Evolutionary conservation across 2,113 vertebrate genomes (phyloP).

Genomic region (Syngnathus floridae): DNA sequence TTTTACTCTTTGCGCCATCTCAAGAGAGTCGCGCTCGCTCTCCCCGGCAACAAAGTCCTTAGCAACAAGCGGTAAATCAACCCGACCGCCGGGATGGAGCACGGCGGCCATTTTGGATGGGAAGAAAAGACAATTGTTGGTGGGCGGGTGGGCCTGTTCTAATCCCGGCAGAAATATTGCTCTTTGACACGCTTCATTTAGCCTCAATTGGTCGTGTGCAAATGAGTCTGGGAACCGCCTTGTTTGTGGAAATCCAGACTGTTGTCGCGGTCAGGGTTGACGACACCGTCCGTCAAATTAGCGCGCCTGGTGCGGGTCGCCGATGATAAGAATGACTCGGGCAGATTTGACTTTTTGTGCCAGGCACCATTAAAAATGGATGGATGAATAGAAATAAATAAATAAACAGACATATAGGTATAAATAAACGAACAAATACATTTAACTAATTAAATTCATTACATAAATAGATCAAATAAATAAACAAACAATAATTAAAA

Average conservation of each 20-base stretch:
- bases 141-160: slow-evolving; percentile 6
- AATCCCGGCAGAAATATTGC: slow-evolving; percentile 47
- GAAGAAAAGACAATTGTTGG: background rate
- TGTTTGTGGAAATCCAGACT: slow-evolving; percentile 32
- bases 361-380: no score
- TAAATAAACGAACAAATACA: no score
- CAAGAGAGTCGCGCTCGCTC: slow-evolving; percentile 23
- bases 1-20: slow-evolving; percentile 45
- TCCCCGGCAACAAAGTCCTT: slow-evolving; percentile 28
- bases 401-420: no score
- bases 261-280: slow-evolving; percentile 47
- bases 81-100: slow-evolving; percentile 19
- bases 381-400: no score
- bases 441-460: no score
- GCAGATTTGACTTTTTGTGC: no score
- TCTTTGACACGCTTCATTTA: slow-evolving; percentile 58
- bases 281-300: slow-evolving; percentile 59
- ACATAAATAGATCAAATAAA: no score
- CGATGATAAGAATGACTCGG: no score
- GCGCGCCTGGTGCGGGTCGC: slow-evolving; percentile 22
- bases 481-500: no score
- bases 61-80: slow-evolving; percentile 40
- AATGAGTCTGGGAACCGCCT: slow-evolving; percentile 60
- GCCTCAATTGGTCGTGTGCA: slow-evolving; percentile 45
- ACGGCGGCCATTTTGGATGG: slow-evolving; percentile 16